Conservation (phyloP, 2,113 vertebrate species). For the Aegypius monachus region DNA sequence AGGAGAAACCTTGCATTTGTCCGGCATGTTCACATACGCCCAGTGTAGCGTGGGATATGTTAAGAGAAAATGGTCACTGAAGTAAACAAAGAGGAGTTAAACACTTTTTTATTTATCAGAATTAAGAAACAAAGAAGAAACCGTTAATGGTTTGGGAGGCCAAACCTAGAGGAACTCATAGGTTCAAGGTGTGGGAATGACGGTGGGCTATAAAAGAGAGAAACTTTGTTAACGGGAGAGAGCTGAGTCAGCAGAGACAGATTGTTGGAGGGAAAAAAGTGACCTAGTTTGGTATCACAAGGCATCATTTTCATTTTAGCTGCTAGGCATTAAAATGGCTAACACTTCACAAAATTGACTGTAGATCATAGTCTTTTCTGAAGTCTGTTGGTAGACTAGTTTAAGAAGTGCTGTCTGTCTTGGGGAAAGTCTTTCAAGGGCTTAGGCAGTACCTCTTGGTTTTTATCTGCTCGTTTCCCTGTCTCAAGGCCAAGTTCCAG, state of each 20-base stretch:
- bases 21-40: background rate
- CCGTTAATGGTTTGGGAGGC: fast-evolving
- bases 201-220: background rate
- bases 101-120: background rate
- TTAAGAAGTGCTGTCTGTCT: background rate
- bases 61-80: background rate
- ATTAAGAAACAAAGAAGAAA: background rate
- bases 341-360: background rate
- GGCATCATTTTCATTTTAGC: background rate
- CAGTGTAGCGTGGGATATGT: background rate
- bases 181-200: background rate
- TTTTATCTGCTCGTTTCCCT: background rate
- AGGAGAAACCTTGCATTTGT: background rate
- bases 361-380: background rate
- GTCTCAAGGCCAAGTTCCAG: background rate
- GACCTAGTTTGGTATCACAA: background rate
- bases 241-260: background rate
- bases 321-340: background rate
- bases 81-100: background rate
- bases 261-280: background rate
- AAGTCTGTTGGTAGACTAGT: background rate
- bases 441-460: background rate
- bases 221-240: background rate
- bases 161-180: background rate
- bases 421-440: background rate